Base-by-base conservation (phyloP, 2,113 vertebrate species). In the Ophthalmolycus amberensis region DNA sequence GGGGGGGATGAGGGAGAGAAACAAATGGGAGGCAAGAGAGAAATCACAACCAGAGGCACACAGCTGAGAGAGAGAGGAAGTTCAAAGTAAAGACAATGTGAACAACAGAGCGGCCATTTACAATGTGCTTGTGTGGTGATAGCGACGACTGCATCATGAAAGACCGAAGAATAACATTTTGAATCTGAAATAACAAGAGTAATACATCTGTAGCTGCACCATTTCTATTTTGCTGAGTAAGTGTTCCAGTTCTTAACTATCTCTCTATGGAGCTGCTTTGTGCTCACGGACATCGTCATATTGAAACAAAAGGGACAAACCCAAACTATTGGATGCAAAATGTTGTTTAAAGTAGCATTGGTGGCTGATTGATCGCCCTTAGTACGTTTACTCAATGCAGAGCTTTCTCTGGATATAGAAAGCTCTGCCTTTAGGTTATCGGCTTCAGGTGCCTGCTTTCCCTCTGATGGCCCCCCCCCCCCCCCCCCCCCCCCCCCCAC, bases 11-110 rank as follows among this genome's bases (percentile, higher is more conserved):
- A 82, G 80, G 80, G 89, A 83, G 32, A 85, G 60, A 73, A 59
- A 74, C 14, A 56, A 64, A 80, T 16, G 27, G 52, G 71, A 9
- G 60, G 50, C 2, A 63, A 54, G 42, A 38, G 38, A 38, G 34
- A 34, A 34, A 34, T 34, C 34, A 89, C 52, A 77, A 75, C 72
- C 88, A 54, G 46, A 85, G 38, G 60, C 79, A 68, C 70, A 84
- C 8, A 48, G 80, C 74, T 70, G 77, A 82, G 67, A 48, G 80
- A 71, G 67, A 71, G 48, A 89, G 70, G 74, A 86, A 89, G 71
- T 83, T 87, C 69, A 89, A 73, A 80, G 85, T 67, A 63, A 86
- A 69, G 85, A 89, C 87, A 85, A 86, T 50, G 58, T 60, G 77
- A 84, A 77, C 42, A 82, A 84, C 85, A 85, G 46, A 72, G 63